Percentiles rank a stretch among this genome's conserved stretches.
phyloP scores from a whole-genome alignment of 2,797 vertebrate species.

The Arctocebus calabarensis region DNA sequence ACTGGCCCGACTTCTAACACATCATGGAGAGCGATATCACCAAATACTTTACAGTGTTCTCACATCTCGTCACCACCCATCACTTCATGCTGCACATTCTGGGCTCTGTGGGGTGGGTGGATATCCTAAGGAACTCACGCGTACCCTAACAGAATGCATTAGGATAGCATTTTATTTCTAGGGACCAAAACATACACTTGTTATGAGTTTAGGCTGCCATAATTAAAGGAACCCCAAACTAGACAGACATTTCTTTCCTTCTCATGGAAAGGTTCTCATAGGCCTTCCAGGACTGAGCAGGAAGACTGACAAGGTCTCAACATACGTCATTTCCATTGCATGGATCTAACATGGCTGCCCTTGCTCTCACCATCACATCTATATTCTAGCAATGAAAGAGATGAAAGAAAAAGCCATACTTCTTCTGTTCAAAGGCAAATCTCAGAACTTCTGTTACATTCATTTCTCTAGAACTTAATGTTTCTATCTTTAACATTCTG shows the following conservation, averaged over 20 bases:
- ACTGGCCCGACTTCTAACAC: background rate
- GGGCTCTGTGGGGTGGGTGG: background rate
- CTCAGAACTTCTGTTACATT: background rate
- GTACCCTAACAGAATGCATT: too few relatives aligned
- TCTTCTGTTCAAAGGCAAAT: background rate
- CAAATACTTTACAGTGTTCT: background rate
- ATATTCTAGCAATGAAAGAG: background rate
- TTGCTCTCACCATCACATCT: background rate
- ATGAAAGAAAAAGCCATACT: background rate
- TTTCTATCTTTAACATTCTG: conserved; percentile 40
- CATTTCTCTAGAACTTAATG: background rate
- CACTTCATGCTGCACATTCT: background rate
- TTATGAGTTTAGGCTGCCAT: background rate
- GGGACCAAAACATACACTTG: background rate
- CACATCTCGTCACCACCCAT: background rate
- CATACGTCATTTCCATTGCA: background rate
- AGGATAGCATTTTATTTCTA: background rate
- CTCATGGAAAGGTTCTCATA: background rate
- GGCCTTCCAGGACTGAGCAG: background rate
- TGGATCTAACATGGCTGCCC: background rate
- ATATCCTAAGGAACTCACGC: too few relatives aligned
- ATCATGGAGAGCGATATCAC: background rate
- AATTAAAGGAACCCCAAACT: background rate
- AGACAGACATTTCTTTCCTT: background rate
- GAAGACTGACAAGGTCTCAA: background rate